A percentile compares a stretch with the other conserved stretches of the same genome.
phyloP scores from a whole-genome alignment of 64 coral and sea anemone genomes.

The Cladopsammia gracilis region DNA sequence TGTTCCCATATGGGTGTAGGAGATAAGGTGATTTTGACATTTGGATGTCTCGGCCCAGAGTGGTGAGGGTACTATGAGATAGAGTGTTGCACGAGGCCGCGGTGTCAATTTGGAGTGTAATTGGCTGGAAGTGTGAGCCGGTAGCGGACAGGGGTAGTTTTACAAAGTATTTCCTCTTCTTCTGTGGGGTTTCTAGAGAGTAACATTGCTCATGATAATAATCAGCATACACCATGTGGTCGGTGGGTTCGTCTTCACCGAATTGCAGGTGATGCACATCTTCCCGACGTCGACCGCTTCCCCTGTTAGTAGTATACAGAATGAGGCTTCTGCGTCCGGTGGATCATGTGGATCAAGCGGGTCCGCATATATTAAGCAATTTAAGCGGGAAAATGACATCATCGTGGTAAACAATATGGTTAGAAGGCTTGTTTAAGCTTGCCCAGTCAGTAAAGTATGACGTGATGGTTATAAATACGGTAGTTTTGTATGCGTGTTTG shows the following conservation, averaged over 20 bases:
- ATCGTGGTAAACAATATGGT: too few species aligned
- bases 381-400: too few species aligned
- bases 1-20: slow-evolving; percentile 37
- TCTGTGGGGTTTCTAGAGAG: slow-evolving; percentile 22
- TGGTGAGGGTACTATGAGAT: background rate
- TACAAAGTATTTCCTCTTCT: slow-evolving; percentile 11
- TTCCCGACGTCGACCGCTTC: background rate
- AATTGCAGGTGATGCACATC: background rate
- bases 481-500: too few species aligned
- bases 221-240: background rate
- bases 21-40: slow-evolving; percentile 4
- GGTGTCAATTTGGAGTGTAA: slow-evolving; percentile 27
- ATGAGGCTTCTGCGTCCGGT: too few species aligned
- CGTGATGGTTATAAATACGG: too few species aligned
- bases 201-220: background rate
- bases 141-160: background rate
- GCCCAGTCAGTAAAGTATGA: too few species aligned
- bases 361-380: too few species aligned
- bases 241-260: background rate
- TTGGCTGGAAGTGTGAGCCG: background rate
- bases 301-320: too few species aligned
- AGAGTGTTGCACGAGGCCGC: slow-evolving; percentile 38
- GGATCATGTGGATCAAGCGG: too few species aligned
- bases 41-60: background rate
- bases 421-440: too few species aligned